phyloP scores from a whole-genome alignment of 2,888 invertebrate species.

The Metallyticus violacea region DNA sequence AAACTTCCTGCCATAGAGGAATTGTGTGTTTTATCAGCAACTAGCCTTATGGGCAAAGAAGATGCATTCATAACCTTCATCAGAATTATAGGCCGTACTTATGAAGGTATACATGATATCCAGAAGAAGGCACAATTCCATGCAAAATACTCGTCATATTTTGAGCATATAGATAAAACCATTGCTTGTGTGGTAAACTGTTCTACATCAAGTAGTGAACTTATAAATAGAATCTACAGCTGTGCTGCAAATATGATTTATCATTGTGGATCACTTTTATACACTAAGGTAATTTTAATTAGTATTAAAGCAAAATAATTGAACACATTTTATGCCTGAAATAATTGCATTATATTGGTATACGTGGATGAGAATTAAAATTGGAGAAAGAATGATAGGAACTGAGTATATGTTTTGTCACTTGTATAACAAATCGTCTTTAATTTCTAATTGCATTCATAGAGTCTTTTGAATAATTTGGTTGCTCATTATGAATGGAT shows the following conservation, averaged over 20 bases:
- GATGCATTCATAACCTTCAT: background rate
- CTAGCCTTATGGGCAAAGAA: background rate
- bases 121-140: conserved; percentile 15
- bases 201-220: conserved; percentile 1
- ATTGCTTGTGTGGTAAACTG: background rate
- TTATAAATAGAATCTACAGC: conserved; percentile 20
- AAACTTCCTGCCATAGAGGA: conserved; percentile 11
- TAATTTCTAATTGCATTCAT: no score
- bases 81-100: background rate
- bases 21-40: background rate
- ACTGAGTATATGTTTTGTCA: no score
- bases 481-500: no score
- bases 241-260: conserved; percentile 15
- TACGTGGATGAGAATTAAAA: no score
- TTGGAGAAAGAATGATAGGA: no score
- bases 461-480: no score
- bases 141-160: conserved; percentile 11
- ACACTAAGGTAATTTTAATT: conserved; percentile 13
- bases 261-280: conserved; percentile 24
- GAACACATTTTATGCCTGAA: no score
- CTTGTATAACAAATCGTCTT: no score
- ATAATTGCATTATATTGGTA: no score
- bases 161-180: conserved; percentile 19
- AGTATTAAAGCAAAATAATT: no score
- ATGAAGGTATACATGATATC: background rate